These are phyloP conservation scores for Miltochrista miniata DNA, from an alignment of 2,888 invertebrate species.

Conservation along the genomic window DNA sequence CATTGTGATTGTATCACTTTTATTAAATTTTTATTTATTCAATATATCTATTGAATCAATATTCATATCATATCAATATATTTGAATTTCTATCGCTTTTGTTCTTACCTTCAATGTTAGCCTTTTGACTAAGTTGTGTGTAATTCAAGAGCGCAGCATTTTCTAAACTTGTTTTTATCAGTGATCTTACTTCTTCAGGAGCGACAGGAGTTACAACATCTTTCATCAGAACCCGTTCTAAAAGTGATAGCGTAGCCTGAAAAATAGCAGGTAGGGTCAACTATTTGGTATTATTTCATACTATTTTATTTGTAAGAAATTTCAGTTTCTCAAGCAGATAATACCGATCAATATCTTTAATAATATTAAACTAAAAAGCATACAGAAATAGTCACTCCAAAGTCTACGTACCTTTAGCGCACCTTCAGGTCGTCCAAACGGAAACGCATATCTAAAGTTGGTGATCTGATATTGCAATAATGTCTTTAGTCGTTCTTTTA, in stretches of 20 bases:
- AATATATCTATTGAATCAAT: too few species aligned
- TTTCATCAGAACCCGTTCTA: slow-evolving; percentile 99
- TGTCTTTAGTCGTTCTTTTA: slow-evolving; percentile 96
- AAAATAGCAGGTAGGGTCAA: slow-evolving; percentile 20
- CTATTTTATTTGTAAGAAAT: too few species aligned
- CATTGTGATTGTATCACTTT: too few species aligned
- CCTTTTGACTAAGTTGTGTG: slow-evolving; percentile 96
- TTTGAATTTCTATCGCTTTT: too few species aligned
- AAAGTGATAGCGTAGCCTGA: slow-evolving; percentile 94
- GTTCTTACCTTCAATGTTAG: slow-evolving; percentile 95
- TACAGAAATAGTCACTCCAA: too few species aligned
- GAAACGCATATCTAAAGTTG: slow-evolving; percentile 99
- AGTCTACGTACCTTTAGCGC: slow-evolving; percentile 88
- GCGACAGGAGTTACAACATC: slow-evolving; percentile 99
- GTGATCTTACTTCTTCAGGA: slow-evolving; percentile 96
- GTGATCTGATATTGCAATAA: slow-evolving; percentile 99
- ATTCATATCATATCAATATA: too few species aligned
- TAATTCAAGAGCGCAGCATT: slow-evolving; percentile 99
- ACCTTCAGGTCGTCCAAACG: slow-evolving; percentile 99
- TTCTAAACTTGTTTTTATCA: slow-evolving; percentile 98
- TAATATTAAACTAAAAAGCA: too few species aligned
- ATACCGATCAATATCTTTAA: too few species aligned
- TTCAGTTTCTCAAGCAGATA: too few species aligned
- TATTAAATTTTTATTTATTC: too few species aligned
- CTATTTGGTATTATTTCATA: not conserved